Evolutionary conservation across 2,888 invertebrate species (phyloP).

Genomic region (Asteroscopus sphinx): DNA sequence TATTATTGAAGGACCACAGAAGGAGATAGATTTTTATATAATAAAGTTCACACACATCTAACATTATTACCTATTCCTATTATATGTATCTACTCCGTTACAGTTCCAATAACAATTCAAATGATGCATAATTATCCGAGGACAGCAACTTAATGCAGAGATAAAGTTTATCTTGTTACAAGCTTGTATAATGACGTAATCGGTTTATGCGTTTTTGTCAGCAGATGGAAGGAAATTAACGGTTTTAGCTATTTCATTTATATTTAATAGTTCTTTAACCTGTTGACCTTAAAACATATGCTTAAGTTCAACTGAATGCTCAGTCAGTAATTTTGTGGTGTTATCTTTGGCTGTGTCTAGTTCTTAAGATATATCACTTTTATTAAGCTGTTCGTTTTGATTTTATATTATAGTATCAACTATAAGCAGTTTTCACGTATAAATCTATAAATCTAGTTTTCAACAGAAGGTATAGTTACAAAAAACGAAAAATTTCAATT

Average conservation of each 20-base stretch:
- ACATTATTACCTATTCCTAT: too few relatives aligned
- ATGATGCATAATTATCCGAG: constrained; percentile 51
- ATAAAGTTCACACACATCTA: constrained; percentile 12
- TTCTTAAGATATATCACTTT: too few relatives aligned
- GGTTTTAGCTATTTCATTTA: constrained; percentile 25
- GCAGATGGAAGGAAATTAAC: constrained; percentile 43
- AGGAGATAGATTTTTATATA: not conserved
- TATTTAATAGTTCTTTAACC: constrained; percentile 35
- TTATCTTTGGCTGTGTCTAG: not conserved
- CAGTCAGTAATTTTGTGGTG: not conserved
- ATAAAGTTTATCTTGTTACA: constrained; percentile 57
- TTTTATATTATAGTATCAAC: too few relatives aligned
- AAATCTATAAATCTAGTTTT: too few relatives aligned
- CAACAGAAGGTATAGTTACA: too few relatives aligned
- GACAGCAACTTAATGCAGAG: constrained; percentile 49
- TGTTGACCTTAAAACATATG: constrained; percentile 26
- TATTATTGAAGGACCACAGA: not conserved
- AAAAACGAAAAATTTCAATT: too few relatives aligned
- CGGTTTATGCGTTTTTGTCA: constrained; percentile 48
- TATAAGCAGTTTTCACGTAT: too few relatives aligned
- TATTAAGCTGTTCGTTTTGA: too few relatives aligned
- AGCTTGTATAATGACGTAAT: constrained; percentile 55
- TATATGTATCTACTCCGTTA: constrained; percentile 29
- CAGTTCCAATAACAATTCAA: constrained; percentile 48
- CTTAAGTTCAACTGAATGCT: constrained; percentile 15